Percentiles rank a stretch among this genome's conserved stretches.
phyloP scores from a whole-genome alignment of 2,888 invertebrate genomes.

The Anarsia innoxiella region DNA sequence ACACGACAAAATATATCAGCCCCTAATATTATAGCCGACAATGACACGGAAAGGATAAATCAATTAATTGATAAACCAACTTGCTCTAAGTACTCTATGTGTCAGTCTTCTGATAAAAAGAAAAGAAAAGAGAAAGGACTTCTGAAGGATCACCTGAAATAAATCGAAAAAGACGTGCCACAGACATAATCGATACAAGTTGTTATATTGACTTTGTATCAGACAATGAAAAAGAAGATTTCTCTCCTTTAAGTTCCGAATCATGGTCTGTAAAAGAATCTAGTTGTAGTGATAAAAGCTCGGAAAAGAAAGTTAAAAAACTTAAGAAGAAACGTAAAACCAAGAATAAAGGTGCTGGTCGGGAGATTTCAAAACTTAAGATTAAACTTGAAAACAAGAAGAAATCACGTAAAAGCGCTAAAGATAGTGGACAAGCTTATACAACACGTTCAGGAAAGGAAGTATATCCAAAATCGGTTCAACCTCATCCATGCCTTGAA shows the following conservation, averaged over 20 bases:
- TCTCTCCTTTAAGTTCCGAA: neutral
- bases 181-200: neutral
- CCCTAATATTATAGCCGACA: too few relatives aligned
- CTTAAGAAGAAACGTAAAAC: neutral
- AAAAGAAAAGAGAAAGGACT: too few relatives aligned
- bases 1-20: too few relatives aligned
- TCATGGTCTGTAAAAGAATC: neutral
- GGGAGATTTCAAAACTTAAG: neutral
- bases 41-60: too few relatives aligned
- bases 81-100: too few relatives aligned
- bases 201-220: neutral
- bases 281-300: neutral
- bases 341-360: neutral
- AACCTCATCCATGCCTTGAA: neutral
- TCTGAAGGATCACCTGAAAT: too few relatives aligned
- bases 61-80: too few relatives aligned
- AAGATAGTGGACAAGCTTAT: neutral
- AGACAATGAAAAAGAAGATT: neutral
- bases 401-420: neutral
- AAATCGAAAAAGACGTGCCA: neutral
- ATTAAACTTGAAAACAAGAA: neutral
- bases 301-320: neutral
- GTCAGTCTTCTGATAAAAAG: too few relatives aligned
- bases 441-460: neutral
- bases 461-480: neutral